Conservation (phyloP, 92 coral and sea anemone species). For the Paramuricea clavata region DNA sequence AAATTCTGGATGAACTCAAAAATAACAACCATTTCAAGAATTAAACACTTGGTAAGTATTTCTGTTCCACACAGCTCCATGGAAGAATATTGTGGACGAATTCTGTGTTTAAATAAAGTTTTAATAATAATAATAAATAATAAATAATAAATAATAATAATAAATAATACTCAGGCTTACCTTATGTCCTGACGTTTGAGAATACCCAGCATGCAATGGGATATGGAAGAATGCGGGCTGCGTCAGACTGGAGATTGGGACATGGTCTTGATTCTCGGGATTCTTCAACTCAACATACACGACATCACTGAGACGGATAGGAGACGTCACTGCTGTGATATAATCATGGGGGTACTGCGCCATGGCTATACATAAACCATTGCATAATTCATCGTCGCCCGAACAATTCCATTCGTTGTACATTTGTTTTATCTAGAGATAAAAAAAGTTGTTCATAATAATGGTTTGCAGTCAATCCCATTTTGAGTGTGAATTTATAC, state of each 20-base stretch:
- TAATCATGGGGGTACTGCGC: constrained; percentile 31
- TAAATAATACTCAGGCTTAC: not conserved
- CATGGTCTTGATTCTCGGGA: not conserved
- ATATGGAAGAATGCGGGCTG: not conserved
- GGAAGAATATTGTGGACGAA: no score
- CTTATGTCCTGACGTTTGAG: not conserved
- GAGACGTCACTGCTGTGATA: constrained; percentile 17
- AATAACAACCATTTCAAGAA: no score
- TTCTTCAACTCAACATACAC: constrained; percentile 11
- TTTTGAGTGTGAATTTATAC: no score
- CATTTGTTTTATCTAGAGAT: not conserved
- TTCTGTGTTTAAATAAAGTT: no score
- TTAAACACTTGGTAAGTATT: no score
- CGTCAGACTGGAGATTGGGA: not conserved
- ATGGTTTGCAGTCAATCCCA: no score
- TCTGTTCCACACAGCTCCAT: no score
- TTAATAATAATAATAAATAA: no score
- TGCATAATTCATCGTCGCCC: not conserved
- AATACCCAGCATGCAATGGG: constrained; percentile 28
- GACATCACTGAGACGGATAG: constrained; percentile 24
- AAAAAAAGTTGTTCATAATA: not conserved
- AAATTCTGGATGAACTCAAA: no score
- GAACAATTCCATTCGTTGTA: constrained; percentile 39
- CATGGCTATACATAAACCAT: constrained; percentile 31
- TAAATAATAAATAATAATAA: no score